phyloP scores from a whole-genome alignment of 2,888 invertebrate species.

The Nycteola revayana region DNA sequence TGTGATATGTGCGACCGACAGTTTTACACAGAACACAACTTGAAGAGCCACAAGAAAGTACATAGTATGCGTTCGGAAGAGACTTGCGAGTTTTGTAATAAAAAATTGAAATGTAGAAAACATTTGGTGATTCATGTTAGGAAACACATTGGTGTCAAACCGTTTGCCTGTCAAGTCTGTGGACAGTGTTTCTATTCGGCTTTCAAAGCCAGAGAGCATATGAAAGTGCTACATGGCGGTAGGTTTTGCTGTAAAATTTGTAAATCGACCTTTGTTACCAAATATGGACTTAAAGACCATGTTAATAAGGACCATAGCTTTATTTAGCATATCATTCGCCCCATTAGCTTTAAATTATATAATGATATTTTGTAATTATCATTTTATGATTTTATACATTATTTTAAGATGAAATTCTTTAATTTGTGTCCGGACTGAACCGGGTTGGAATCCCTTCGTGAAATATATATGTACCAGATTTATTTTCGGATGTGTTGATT shows the following conservation, averaged over 20 bases:
- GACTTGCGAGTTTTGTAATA: conserved; percentile 59
- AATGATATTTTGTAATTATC: no score
- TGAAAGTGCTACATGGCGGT: conserved; percentile 61
- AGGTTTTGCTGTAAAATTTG: conserved; percentile 59
- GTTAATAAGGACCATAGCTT: conserved; percentile 49
- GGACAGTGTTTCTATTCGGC: conserved; percentile 54
- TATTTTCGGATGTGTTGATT: no score
- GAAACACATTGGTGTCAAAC: conserved; percentile 64
- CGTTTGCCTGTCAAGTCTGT: conserved; percentile 60
- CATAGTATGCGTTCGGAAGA: conserved; percentile 55
- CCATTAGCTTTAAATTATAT: neutral
- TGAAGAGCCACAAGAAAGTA: conserved; percentile 58
- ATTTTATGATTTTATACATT: no score
- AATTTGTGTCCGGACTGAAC: no score
- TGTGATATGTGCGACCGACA: conserved; percentile 72
- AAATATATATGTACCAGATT: no score
- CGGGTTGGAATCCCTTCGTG: no score
- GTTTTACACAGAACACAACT: conserved; percentile 63
- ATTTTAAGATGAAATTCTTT: no score
- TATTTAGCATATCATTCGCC: conserved; percentile 37
- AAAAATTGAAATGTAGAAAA: conserved; percentile 54
- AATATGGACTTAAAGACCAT: conserved; percentile 54
- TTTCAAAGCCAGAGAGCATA: conserved; percentile 47
- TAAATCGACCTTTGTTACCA: conserved; percentile 49
- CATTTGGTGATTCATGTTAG: conserved; percentile 64